Evolutionary conservation across 2,113 vertebrate genomes (phyloP).

Genomic region (Microtus oregoni): DNA sequence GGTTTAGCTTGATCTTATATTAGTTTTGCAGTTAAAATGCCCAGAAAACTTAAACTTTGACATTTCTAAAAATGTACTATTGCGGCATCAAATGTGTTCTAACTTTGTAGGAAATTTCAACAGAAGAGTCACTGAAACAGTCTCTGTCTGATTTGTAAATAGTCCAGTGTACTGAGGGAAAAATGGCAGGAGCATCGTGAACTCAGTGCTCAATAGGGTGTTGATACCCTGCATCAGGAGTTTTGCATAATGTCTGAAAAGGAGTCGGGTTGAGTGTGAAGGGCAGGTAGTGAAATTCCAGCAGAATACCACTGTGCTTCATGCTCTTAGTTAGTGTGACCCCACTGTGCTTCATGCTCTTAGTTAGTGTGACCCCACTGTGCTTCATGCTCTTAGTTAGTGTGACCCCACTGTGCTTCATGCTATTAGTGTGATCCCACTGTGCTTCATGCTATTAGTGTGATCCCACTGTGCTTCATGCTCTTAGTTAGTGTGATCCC

Average conservation of each 20-base stretch:
- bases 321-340: not conserved
- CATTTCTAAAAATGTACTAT: constrained; percentile 63
- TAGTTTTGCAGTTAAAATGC: constrained; percentile 63
- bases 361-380: not conserved
- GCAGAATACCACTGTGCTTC: not conserved
- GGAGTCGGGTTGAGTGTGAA: constrained; percentile 25
- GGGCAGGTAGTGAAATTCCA: not conserved
- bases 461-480: not conserved
- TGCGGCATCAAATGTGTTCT: constrained; percentile 59
- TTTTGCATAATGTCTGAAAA: constrained; percentile 50
- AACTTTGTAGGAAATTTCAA: constrained; percentile 70
- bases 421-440: not conserved
- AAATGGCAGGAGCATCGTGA: constrained; percentile 51
- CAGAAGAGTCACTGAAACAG: constrained; percentile 69
- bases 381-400: not conserved
- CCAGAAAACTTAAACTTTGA: constrained; percentile 53
- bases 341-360: too few species aligned
- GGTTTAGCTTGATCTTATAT: constrained; percentile 48
- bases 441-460: not conserved
- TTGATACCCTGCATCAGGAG: not conserved
- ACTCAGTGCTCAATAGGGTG: constrained; percentile 56
- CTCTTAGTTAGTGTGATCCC: not conserved
- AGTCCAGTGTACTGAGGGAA: constrained; percentile 55
- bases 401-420: too few species aligned
- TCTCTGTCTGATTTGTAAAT: constrained; percentile 50